Base-by-base conservation (phyloP, 2,113 vertebrate genomes). In the Egretta garzetta region DNA sequence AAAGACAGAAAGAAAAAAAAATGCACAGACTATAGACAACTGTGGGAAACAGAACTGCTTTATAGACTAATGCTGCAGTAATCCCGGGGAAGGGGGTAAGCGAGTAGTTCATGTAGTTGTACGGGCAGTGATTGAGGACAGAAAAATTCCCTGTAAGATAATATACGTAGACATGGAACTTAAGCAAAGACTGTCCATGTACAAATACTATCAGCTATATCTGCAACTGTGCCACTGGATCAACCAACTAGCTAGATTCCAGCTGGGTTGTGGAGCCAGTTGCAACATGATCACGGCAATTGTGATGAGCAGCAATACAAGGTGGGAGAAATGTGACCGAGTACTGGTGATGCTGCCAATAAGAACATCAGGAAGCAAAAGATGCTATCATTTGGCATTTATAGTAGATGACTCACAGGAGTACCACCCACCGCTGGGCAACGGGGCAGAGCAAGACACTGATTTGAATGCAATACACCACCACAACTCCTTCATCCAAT, bases 321-420 rank as follows among this genome's bases (percentile, higher is more conserved):
- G 81, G 64, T 6, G 6, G 45, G 20, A 96, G 73, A 95, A 97
- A 95, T 90, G 88, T 86, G 90, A 95, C 82, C 37, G 1, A 93
- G 79, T 33, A 82, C 79, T 94, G 92, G 82, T 66, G 88, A 92
- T 0, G 4, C 90, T 96, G 92, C 88, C 97, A 94, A 64, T 80
- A 94, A 83, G 96, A 94, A 73, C 82, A 95, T 94, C 90, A 52
- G 55, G 86, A 97, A 96, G 89, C 64, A 93, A 60, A 96, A 90
- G 95, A 97, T 95, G 95, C 60, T 95, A 95, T 96, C 94, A 97
- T 94, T 91, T 84, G 86, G 86, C 91, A 94, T 96, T 96, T 97
- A 96, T 95, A 95, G 96, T 10, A 94, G 80, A 91, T 96, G 96
- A 96, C 93, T 96, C 96, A 97, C 80, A 63, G 72, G 60, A 95